Base-by-base conservation (phyloP, 2,113 vertebrate genomes). In the Zapornia atra region DNA sequence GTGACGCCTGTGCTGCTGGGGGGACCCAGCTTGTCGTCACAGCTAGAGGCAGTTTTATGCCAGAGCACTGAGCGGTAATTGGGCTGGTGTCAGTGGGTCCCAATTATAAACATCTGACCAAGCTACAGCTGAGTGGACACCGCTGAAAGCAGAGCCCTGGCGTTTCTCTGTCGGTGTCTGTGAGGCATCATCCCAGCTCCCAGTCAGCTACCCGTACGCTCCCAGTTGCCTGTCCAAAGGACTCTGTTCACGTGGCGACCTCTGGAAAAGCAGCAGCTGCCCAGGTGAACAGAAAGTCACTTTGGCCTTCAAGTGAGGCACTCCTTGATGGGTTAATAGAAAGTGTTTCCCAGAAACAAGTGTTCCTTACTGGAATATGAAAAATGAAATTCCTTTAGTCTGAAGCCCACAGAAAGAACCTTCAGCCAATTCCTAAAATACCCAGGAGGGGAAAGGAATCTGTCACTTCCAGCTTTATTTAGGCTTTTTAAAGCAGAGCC, bases 21-120 rank as follows among this genome's bases (percentile, higher is more conserved):
- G 20, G 11, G 8, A 31, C 14, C 17, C 68, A 36, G 46, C 48
- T 70, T 50, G 56, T 54, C 1, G 0, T 33, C 1, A 2, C 6
- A 25, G 22, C 46, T 75, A 53, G 60, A 42, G 31, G 29, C 0
- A 3, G 10, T 31, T 73, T 46, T 42, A 34, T 70, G 51, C 69
- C 53, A 57, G 53, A 72, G 53, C 36, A 15, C 29, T 33, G 33
- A n/a, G 70, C 0, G 0, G 19, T 48, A 34, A 46, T 44, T 60
- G 48, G 59, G 56, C 33, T 1, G 4, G 50, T 59, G 46, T 44
- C 2, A 0, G 20, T 40, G 31, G 17, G 28, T 71, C 36, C 75
- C 22, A 11, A 1, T 38, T 61, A 28, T 0, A 1, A 81, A n/a
- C 38, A 38, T 34, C 80, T 69, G 69, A 38, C 21, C 44, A 65